These are phyloP conservation scores for Eilema depressum DNA, from an alignment of 2,888 invertebrate species.

Conservation along the genomic window DNA sequence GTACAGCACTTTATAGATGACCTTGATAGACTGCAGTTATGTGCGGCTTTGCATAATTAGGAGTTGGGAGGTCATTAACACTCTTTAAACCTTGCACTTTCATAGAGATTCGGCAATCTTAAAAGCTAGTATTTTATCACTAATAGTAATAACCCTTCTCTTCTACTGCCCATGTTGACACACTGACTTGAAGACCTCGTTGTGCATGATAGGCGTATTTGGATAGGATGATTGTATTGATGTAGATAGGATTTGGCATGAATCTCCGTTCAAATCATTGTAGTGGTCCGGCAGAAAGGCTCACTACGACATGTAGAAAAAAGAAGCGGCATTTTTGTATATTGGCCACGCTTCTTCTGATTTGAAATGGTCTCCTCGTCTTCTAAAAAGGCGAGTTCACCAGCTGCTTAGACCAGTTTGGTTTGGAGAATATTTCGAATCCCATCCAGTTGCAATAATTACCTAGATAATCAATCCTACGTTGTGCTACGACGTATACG, in stretches of 20 bases:
- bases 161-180: not conserved
- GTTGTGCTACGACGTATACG: not conserved
- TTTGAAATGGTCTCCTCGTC: not conserved
- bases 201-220: no score
- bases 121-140: no score
- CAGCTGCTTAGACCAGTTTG: not conserved
- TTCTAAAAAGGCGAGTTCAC: not conserved
- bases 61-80: not conserved
- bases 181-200: no score
- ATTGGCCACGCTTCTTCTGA: not conserved
- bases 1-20: not conserved
- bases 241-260: no score
- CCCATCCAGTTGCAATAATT: not conserved
- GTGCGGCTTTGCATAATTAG: not conserved
- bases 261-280: not conserved
- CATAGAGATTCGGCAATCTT: not conserved
- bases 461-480: not conserved
- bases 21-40: not conserved
- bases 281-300: not conserved
- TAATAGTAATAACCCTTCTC: not conserved
- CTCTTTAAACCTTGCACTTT: not conserved
- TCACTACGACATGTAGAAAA: not conserved
- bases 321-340: not conserved
- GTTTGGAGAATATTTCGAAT: not conserved
- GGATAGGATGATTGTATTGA: no score